A percentile compares a stretch with the other conserved stretches of the same genome.
These are phyloP conservation scores for Chrysogorgia sp. DNA, from an alignment of 92 coral and sea anemone genomes.

Conservation along the genomic window DNA sequence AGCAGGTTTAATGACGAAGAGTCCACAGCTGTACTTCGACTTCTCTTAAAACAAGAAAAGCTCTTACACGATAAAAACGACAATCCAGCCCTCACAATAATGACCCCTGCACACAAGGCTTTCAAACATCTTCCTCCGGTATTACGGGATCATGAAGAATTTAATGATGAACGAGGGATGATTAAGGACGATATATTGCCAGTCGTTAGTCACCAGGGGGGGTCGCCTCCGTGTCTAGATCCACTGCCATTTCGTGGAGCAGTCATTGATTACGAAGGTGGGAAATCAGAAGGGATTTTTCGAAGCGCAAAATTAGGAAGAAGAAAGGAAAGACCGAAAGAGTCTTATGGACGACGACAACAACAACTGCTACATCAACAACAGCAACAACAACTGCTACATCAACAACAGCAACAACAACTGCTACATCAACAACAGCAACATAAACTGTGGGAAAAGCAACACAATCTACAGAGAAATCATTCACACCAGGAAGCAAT, in stretches of 20 bases:
- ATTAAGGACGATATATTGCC: neutral
- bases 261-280: neutral
- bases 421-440: slow-evolving; percentile 25
- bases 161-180: neutral
- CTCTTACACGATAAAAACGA: slow-evolving; percentile 72
- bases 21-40: slow-evolving; percentile 86
- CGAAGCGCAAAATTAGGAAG: slow-evolving; percentile 15
- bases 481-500: neutral
- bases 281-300: slow-evolving; percentile 22
- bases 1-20: slow-evolving; percentile 97
- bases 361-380: neutral
- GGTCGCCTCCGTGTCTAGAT: neutral
- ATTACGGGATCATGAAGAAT: slow-evolving; percentile 1
- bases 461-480: neutral
- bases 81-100: slow-evolving; percentile 80
- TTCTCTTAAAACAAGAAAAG: slow-evolving; percentile 85
- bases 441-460: neutral
- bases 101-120: slow-evolving; percentile 67
- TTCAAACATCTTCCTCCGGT: slow-evolving; percentile 84
- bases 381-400: slow-evolving; percentile 14
- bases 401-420: slow-evolving; percentile 23
- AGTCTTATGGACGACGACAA: slow-evolving; percentile 22
- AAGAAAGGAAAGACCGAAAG: slow-evolving; percentile 25
- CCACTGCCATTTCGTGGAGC: neutral
- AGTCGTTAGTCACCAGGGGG: neutral